phyloP scores from a whole-genome alignment of 2,797 vertebrate species.

The Pelodytes ibericus region DNA sequence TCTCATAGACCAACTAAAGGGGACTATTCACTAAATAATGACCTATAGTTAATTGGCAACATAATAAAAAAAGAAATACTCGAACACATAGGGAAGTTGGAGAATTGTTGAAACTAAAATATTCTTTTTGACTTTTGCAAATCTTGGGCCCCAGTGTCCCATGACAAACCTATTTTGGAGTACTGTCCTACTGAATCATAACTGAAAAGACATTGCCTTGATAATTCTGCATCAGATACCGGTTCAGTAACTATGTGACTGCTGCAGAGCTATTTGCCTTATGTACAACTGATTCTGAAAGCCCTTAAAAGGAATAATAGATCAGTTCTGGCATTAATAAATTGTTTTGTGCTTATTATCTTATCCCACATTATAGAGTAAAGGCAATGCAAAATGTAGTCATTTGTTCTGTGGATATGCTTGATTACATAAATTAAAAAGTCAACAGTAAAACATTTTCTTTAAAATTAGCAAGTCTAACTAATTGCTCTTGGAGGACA shows the following conservation, averaged over 20 bases:
- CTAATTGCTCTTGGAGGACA: conserved; percentile 24
- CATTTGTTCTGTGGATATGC: conserved; percentile 23
- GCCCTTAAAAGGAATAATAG: neutral
- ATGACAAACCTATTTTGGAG: too few relatives aligned
- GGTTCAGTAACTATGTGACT: neutral
- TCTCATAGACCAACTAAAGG: too few relatives aligned
- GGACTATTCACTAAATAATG: too few relatives aligned
- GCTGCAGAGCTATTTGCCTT: neutral
- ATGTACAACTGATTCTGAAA: neutral
- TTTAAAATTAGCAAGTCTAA: conserved; percentile 26
- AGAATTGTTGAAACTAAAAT: too few relatives aligned
- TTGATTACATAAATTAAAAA: conserved; percentile 33
- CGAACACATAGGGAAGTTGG: too few relatives aligned
- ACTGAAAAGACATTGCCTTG: too few relatives aligned
- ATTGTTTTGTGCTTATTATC: neutral
- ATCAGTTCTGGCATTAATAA: neutral
- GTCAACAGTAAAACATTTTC: conserved; percentile 30
- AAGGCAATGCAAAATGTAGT: conserved; percentile 20
- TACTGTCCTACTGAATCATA: too few relatives aligned
- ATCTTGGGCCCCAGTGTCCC: too few relatives aligned
- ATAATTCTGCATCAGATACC: neutral
- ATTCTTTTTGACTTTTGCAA: too few relatives aligned
- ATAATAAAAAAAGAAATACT: too few relatives aligned
- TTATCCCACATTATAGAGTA: neutral
- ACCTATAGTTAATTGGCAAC: too few relatives aligned